Evolutionary conservation across 2,888 invertebrate genomes (phyloP).

Genomic region (Apantesis nais): DNA sequence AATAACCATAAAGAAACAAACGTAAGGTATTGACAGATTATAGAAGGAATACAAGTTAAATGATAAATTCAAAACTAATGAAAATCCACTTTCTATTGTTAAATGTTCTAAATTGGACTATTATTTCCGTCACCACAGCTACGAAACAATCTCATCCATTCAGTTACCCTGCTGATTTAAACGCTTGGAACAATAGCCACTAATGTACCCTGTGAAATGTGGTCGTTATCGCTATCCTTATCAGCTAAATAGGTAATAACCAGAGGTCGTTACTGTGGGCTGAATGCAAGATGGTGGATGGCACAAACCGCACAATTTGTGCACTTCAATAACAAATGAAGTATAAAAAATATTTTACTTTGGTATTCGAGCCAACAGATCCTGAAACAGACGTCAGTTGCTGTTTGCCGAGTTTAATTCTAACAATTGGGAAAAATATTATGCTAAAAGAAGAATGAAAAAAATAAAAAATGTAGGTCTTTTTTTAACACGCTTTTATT

Average conservation of each 20-base stretch:
- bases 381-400: not conserved
- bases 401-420: too few species aligned
- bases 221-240: conserved; percentile 10
- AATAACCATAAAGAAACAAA: too few species aligned
- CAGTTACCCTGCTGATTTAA: conserved; percentile 8
- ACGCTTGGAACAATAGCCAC: conserved; percentile 10
- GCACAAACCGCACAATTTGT: not conserved
- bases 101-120: not conserved
- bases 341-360: not conserved
- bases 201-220: conserved; percentile 8
- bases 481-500: too few species aligned
- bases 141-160: conserved; percentile 2
- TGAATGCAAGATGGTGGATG: not conserved
- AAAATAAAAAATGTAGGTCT: not conserved
- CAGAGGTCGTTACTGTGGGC: conserved; percentile 2
- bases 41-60: not conserved
- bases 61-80: not conserved
- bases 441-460: too few species aligned
- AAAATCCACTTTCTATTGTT: not conserved
- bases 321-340: not conserved
- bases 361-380: not conserved
- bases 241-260: conserved; percentile 12
- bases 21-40: too few species aligned
- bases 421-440: too few species aligned
- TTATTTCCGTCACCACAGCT: not conserved